Evolutionary conservation across 2,888 invertebrate genomes (phyloP), one percentile per base, ranked within the genome.

Genomic region (Camptogramma bilineatum): DNA sequence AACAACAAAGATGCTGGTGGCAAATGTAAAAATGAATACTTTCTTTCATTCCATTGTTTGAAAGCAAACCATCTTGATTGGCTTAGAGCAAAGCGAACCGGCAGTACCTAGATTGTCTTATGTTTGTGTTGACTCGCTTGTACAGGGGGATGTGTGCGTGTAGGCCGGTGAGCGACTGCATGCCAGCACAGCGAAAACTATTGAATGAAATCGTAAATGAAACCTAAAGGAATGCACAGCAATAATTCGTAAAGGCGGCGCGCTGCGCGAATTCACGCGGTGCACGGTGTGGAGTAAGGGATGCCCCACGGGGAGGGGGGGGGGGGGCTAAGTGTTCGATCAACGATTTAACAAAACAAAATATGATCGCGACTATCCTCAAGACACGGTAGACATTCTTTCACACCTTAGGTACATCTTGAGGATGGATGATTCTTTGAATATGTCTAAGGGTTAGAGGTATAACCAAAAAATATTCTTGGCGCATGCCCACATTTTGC

Each of bases 181-280:
- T 17, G 44, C 5, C 10, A 34, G 18, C 10, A 34, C 34, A 13
- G 31, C 31, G 42, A 18, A 24, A 53, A 19, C 18, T 31, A 46
- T 47, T 46, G 44, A 55, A 55, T 55, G 13, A 55, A 55, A 55
- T 47, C 31, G 28, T 55, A 31, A 18, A 31, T 47, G n/a, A 47
- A 46, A 55, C 19, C 31, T 31, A 47, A 55, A 55, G 18, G 28
- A 44, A 51, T 51, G 28, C 31, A 28, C 51, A 8, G 16, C 7
- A 50, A 50, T 50, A 4, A 21, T n/a, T 42, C 16, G 42, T 16
- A 4, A 5, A 4, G 16, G 42, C 4, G 1, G 2, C 42, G 42
- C 13, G n/a, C 39, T 13, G 39, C 39, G 39, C 39, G 16, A 16
- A 7, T 10, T 13, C 10, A 34, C 34, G 34, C 31, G 8, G 9